Base-by-base conservation (phyloP, 2,113 vertebrate species). In the Podarcis muralis region DNA sequence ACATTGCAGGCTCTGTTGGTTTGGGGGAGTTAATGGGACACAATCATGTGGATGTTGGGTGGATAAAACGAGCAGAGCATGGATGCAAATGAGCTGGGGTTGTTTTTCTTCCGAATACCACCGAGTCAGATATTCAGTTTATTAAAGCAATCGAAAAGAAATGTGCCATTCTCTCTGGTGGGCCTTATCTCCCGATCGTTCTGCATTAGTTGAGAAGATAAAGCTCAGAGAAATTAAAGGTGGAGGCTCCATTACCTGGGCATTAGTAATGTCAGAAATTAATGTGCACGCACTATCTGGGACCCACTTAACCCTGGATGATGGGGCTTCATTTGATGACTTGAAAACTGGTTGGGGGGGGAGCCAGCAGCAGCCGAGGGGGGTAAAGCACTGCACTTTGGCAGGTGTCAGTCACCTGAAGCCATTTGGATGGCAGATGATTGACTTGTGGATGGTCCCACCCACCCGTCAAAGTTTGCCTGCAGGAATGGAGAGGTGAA, bases 21-120 rank as follows among this genome's bases (percentile, higher is more conserved):
- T 3, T 25, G 13, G 23, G 43, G 74, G 43, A 27, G 40, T n/a
- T 57, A 30, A 75, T 62, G 37, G 76, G 37, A 82, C 66, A 25
- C 0, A 40, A 3, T 43, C 4, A 16, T 3, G 1, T 0, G 85
- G 48, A 80, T 90, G 25, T 68, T 48, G 69, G 40, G 35, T 85
- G 87, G 48, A 78, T 20, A 30, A 37, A 18, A 25, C 83, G 88
- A 90, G 62, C 13, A 86, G 84, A 90, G 85, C 30, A 30, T 86
- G 66, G 8, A 62, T 40, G 16, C 82, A 86, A 83, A 78, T 75
- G 27, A 85, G 20, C 13, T 85, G 9, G 20, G 37, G 27, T 32
- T 91, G 1, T 85, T 85, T 91, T 92, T 37, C 88, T 87, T 65
- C 87, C 69, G 74, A 81, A 40, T 87, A 91, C 75, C 25, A 66